These are phyloP conservation scores for Leucophenga maculata DNA, from an alignment of 2,888 invertebrate species.

Conservation along the genomic window DNA sequence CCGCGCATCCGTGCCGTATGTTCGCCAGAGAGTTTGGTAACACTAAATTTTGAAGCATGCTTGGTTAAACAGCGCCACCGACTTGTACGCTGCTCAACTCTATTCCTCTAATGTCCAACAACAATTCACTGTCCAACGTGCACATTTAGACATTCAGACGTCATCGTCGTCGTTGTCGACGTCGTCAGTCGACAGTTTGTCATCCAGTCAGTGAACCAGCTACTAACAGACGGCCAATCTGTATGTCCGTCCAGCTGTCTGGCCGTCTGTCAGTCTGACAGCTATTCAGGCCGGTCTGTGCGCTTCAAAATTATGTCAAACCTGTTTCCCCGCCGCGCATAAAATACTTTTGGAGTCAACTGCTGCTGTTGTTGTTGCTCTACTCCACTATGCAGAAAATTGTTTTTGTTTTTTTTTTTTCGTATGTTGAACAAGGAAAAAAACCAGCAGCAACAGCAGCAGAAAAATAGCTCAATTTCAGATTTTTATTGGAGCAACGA, in stretches of 20 bases:
- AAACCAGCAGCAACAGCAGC: slow-evolving; percentile 16
- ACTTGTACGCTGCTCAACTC: too few species aligned
- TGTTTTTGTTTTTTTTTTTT: too few species aligned
- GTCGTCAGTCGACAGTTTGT: not conserved
- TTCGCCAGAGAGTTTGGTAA: too few species aligned
- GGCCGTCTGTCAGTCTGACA: not conserved
- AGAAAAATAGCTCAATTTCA: slow-evolving; percentile 20
- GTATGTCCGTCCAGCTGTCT: not conserved
- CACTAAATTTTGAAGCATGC: not conserved
- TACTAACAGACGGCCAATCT: not conserved
- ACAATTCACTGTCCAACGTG: too few species aligned
- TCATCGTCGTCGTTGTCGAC: not conserved
- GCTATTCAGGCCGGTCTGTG: slow-evolving; percentile 13
- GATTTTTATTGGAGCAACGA: slow-evolving; percentile 23
- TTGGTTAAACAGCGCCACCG: not conserved
- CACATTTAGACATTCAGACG: too few species aligned
- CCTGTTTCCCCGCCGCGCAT: slow-evolving; percentile 44
- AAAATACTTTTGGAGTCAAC: not conserved
- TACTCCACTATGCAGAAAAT: too few species aligned
- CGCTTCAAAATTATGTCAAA: slow-evolving; percentile 54
- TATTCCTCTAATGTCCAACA: too few species aligned
- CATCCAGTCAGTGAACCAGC: not conserved
- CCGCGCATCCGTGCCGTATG: too few species aligned
- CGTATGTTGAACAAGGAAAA: not conserved
- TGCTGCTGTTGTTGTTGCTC: too few species aligned